A percentile compares a stretch with the other conserved stretches of the same genome.
phyloP scores from a whole-genome alignment of 2,113 vertebrate species.

The Ciconia maguari region DNA sequence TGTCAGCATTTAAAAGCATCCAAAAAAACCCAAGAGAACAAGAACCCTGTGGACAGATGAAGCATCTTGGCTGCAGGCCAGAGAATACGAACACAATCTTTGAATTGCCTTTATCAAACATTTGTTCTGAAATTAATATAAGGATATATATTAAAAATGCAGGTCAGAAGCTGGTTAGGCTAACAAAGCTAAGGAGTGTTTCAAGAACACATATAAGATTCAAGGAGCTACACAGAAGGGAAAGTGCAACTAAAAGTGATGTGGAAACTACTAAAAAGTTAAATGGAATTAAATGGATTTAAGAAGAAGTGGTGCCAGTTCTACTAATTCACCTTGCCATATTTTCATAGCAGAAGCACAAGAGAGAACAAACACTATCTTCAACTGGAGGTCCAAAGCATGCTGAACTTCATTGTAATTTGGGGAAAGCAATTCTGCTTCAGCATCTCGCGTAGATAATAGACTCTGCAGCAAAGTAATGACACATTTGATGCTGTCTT shows the following conservation, averaged over 20 bases:
- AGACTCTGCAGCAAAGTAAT: not conserved
- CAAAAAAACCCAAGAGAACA: not conserved
- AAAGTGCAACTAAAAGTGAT: not conserved
- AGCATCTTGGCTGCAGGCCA: not conserved
- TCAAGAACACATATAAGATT: not conserved
- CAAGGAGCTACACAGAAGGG: not conserved
- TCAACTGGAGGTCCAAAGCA: not conserved
- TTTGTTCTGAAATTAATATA: not conserved
- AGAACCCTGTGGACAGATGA: not conserved
- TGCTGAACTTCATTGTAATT: rapidly evolving
- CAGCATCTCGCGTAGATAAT: rapidly evolving
- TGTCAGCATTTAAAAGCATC: not conserved
- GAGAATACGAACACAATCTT: not conserved
- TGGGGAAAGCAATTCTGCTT: not conserved
- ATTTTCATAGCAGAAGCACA: not conserved
- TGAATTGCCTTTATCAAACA: not conserved
- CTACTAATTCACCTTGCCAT: not conserved
- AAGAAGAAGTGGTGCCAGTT: not conserved
- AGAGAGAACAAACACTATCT: not conserved
- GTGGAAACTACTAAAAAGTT: not conserved
- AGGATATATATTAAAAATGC: not conserved
- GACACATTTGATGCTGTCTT: not conserved
- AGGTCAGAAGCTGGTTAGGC: not conserved
- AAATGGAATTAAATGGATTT: not conserved
- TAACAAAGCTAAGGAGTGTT: not conserved